Evolutionary conservation across 30 jellyfish, hydroid and myxozoan species (phyloP), one percentile per base, ranked within the genome.

Genomic region (Aurelia sp.): DNA sequence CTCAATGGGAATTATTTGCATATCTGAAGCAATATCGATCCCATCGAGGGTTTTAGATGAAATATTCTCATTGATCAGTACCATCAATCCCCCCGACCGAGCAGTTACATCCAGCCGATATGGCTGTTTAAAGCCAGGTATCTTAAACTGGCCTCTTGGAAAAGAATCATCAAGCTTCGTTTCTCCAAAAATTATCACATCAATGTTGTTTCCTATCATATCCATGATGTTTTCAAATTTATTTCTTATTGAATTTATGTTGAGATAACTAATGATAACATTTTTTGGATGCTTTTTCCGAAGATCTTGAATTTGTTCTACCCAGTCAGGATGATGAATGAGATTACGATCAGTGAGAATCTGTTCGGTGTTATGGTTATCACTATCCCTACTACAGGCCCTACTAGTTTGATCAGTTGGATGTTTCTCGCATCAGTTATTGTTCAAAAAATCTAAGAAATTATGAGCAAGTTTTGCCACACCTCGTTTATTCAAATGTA

Each of bases 221-320:
- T 27, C 33, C 33, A 27, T 27, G 33, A 27, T 27, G 33, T 27
- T 27, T 27, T 27, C 33, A 27, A 27, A 27, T 27, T n/a, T n/a
- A n/a, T n/a, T 27, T 27, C 33, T 27, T 1, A 27, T 27, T 27
- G 33, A 27, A 2, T 27, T 27, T 27, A 27, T 27, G 33, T 27
- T 27, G 2, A 27, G 33, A 27, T 0, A 27, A 27, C 33, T 27
- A 27, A 27, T 27, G 33, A 27, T 27, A 27, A 27, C 1, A 1
- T 27, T 27, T 1, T 27, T 27, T 27, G 33, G 33, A 27, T 27
- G 33, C 2, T 27, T 27, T 2, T 27, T 27, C 33, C 33, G 73
- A 0, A 62, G 22, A 62, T 62, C 73, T 62, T 62, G 41, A 62
- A 62, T 62, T 13, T 62, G 73, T n/a, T 62, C 27, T n/a, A 62